A percentile compares a stretch with the other conserved stretches of the same genome.
phyloP scores from a whole-genome alignment of 2,797 vertebrate genomes.

The Florisuga fusca region DNA sequence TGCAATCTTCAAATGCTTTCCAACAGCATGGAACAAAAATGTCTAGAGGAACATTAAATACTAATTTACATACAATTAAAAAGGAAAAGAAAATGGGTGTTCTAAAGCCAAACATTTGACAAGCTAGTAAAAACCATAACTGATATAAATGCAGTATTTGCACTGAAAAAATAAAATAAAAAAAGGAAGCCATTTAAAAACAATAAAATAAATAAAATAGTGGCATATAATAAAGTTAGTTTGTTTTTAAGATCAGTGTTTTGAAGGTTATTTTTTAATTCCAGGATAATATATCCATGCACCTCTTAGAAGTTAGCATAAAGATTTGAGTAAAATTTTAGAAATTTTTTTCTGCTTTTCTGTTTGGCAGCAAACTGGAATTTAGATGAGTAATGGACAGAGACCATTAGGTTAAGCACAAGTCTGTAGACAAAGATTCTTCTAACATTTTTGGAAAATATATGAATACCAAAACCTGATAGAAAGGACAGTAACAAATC shows the following conservation, averaged over 20 bases:
- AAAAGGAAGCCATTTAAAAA: not conserved
- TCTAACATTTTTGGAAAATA: not conserved
- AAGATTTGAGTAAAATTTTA: not conserved
- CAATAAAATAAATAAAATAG: not conserved
- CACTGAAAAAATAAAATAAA: not conserved
- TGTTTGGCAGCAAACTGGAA: not conserved
- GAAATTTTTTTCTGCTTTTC: not conserved
- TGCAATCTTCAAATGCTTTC: not conserved
- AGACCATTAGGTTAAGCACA: not conserved
- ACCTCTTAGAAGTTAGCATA: not conserved
- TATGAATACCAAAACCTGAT: not conserved
- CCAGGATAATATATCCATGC: not conserved
- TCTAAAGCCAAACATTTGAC: not conserved
- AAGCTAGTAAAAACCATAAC: not conserved
- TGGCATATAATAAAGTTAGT: not conserved
- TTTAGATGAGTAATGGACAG: not conserved
- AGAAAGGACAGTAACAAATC: not conserved
- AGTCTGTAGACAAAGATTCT: not conserved
- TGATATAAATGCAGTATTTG: not conserved
- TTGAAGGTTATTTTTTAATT: not conserved
- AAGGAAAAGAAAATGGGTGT: not conserved
- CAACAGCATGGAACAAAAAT: not conserved
- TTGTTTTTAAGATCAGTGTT: not conserved
- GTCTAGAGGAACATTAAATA: not conserved
- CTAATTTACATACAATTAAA: not conserved